Percentiles rank a stretch among this genome's conserved stretches.
Conservation (phyloP, 1,140 invertebrate genomes). For the Pteromalus puparum region DNA sequence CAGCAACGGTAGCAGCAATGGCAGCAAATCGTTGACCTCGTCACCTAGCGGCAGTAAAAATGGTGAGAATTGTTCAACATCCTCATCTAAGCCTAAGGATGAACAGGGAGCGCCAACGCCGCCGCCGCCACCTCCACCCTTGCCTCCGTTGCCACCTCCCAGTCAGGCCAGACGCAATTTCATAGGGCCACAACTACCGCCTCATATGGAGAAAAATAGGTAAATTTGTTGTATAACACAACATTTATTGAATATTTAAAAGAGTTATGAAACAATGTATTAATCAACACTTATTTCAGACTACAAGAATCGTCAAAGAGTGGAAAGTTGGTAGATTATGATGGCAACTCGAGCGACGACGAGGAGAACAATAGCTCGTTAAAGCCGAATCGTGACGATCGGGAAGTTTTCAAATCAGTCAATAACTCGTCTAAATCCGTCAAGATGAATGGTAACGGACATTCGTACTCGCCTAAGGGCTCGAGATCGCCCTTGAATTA, state of each 20-base stretch:
- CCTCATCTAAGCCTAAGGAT: not conserved
- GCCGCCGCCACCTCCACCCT: slow-evolving; percentile 38
- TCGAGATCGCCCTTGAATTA: slow-evolving; percentile 31
- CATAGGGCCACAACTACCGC: slow-evolving; percentile 68
- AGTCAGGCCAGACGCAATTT: slow-evolving; percentile 59
- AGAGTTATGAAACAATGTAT: not conserved
- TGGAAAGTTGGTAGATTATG: slow-evolving; percentile 71
- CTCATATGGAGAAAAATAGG: slow-evolving; percentile 63
- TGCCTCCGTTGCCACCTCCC: slow-evolving; percentile 35
- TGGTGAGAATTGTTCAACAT: slow-evolving; percentile 1
- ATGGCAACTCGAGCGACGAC: slow-evolving; percentile 69
- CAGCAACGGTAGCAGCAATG: slow-evolving; percentile 5
- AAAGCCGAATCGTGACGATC: not conserved
- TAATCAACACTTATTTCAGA: slow-evolving; percentile 26
- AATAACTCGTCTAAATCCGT: slow-evolving; percentile 25
- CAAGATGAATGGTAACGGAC: slow-evolving; percentile 24
- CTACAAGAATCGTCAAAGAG: slow-evolving; percentile 50
- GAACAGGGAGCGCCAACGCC: slow-evolving; percentile 43
- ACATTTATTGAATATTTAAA: not conserved
- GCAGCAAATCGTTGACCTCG: slow-evolving; percentile 55
- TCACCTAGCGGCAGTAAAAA: not conserved
- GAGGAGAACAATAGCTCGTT: slow-evolving; percentile 59
- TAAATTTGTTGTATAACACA: slow-evolving; percentile 8
- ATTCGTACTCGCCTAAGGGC: slow-evolving; percentile 7
- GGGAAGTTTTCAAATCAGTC: slow-evolving; percentile 22